A percentile compares a stretch with the other conserved stretches of the same genome.
Evolutionary conservation across 2,888 invertebrate genomes (phyloP).

Genomic region (Latheticus oryzae): DNA sequence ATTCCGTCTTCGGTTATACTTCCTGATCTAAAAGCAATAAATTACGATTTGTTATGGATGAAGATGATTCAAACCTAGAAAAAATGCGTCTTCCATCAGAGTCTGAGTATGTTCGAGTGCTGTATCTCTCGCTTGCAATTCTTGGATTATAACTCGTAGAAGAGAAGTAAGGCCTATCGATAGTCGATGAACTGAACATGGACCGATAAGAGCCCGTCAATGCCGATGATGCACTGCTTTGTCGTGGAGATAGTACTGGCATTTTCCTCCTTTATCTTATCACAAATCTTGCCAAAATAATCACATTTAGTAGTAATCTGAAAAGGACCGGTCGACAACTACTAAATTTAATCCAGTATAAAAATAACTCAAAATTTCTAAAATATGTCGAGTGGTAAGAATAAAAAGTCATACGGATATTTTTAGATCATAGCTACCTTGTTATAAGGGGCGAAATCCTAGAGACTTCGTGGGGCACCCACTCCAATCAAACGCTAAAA

Average conservation of each 20-base stretch:
- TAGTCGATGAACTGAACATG: slow-evolving; percentile 66
- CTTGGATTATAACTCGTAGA: slow-evolving; percentile 65
- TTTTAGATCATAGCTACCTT: slow-evolving; percentile 37
- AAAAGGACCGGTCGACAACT: slow-evolving; percentile 23
- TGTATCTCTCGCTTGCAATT: slow-evolving; percentile 67
- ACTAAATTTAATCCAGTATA: slow-evolving; percentile 26
- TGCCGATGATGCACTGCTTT: slow-evolving; percentile 65
- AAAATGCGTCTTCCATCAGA: slow-evolving; percentile 69
- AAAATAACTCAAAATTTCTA: slow-evolving; percentile 39
- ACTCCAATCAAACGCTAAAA: no score
- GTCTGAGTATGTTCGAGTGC: slow-evolving; percentile 69
- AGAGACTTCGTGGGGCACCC: slow-evolving; percentile 5
- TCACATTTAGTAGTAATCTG: slow-evolving; percentile 16
- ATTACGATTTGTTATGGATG: not conserved
- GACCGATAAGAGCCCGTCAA: slow-evolving; percentile 67
- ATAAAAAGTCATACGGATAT: slow-evolving; percentile 36
- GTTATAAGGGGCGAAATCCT: slow-evolving; percentile 31
- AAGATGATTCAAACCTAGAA: slow-evolving; percentile 54
- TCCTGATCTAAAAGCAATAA: slow-evolving; percentile 56
- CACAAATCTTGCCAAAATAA: slow-evolving; percentile 21
- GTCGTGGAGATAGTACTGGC: slow-evolving; percentile 72
- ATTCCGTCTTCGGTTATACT: slow-evolving; percentile 64
- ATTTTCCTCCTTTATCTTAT: slow-evolving; percentile 56
- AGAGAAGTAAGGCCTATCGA: slow-evolving; percentile 70
- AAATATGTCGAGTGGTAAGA: slow-evolving; percentile 37